Evolutionary conservation across 2,888 invertebrate genomes (phyloP).

Genomic region (Eupithecia abbreviata): DNA sequence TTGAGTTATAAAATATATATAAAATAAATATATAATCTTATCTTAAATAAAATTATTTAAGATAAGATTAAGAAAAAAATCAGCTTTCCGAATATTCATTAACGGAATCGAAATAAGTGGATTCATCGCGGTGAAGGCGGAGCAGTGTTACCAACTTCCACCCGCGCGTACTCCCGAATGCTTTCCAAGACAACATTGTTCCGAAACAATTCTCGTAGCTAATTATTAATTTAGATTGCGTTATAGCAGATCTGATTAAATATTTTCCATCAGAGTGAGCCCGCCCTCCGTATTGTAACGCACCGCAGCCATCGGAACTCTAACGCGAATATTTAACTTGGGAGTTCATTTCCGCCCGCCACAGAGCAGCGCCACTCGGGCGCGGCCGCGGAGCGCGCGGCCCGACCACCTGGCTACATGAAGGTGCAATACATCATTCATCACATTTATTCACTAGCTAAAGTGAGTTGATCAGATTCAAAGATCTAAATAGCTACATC

Average conservation of each 20-base stretch:
- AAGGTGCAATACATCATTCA: not conserved
- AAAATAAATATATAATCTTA: no score
- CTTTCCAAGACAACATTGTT: slow-evolving; percentile 12
- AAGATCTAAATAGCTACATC: not conserved
- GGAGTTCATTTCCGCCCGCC: slow-evolving; percentile 39
- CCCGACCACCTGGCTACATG: not conserved
- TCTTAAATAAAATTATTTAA: no score
- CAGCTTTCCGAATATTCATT: not conserved
- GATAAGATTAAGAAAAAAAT: no score
- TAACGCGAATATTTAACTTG: slow-evolving; percentile 42
- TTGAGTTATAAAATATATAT: no score
- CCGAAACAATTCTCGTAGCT: slow-evolving; percentile 11
- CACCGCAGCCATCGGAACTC: slow-evolving; percentile 36
- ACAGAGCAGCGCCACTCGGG: not conserved
- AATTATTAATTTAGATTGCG: slow-evolving; percentile 15
- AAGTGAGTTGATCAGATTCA: not conserved
- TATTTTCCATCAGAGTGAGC: slow-evolving; percentile 17
- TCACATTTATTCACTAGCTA: not conserved
- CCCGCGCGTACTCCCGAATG: not conserved
- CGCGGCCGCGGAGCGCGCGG: no score
- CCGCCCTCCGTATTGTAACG: slow-evolving; percentile 15
- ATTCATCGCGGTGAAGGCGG: not conserved
- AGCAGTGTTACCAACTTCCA: not conserved
- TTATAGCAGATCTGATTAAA: slow-evolving; percentile 21
- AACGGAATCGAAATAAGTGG: not conserved